These are phyloP conservation scores for zebrafish (Danio rerio) DNA, from an alignment of 2,113 vertebrate genomes.

Conservation along the genomic window DNA sequence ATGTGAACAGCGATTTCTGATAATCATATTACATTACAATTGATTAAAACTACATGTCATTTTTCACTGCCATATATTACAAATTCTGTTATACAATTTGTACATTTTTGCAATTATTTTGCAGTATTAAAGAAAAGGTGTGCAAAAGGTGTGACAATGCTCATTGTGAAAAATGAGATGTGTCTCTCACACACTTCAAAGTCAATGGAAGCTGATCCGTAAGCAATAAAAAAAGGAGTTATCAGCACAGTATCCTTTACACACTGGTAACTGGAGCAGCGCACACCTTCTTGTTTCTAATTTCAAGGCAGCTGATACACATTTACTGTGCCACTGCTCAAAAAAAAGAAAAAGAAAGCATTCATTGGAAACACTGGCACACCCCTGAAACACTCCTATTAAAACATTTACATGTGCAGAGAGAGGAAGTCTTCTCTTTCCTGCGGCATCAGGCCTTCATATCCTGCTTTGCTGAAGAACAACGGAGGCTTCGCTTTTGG, in stretches of 20 bases:
- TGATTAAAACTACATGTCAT: too few species aligned
- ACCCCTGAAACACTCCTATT: conserved; percentile 37
- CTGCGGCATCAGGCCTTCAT: neutral
- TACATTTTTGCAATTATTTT: neutral
- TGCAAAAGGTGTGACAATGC: neutral
- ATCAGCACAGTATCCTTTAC: conserved; percentile 7
- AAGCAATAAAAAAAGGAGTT: neutral
- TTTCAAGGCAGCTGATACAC: conserved; percentile 4
- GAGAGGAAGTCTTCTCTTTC: conserved; percentile 5
- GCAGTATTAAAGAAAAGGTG: neutral
- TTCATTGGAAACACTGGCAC: conserved; percentile 28
- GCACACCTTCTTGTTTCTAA: conserved; percentile 30
- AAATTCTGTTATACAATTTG: too few species aligned
- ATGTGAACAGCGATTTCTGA: too few species aligned
- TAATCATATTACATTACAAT: too few species aligned
- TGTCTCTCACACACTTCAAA: neutral
- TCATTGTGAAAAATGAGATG: neutral
- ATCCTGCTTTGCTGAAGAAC: conserved; percentile 30
- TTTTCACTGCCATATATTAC: too few species aligned
- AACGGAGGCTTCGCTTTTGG: conserved; percentile 13
- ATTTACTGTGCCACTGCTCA: neutral
- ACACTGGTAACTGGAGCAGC: neutral
- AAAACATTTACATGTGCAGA: conserved; percentile 32
- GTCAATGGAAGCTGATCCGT: conserved; percentile 11
- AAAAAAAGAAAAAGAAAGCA: neutral